Percentiles rank a stretch among this genome's conserved stretches.
Conservation (phyloP, 2,888 invertebrate species). For the Terebella lapidaria region DNA sequence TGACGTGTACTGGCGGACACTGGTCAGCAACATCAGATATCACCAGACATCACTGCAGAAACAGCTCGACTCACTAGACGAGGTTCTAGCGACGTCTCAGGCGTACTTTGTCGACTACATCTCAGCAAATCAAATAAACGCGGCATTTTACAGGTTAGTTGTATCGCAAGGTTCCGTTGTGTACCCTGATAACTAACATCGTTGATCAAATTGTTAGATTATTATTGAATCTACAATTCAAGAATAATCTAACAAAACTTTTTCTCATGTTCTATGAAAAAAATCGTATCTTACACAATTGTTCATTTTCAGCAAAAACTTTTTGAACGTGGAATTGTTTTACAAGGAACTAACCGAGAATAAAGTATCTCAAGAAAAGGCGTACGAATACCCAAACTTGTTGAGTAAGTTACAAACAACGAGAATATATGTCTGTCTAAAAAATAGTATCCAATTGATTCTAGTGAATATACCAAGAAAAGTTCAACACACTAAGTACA, state of each 20-base stretch:
- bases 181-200: too few species aligned
- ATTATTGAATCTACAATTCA: too few species aligned
- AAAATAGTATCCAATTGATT: too few species aligned
- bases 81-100: background rate
- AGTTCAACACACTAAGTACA: too few species aligned
- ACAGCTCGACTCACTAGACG: background rate
- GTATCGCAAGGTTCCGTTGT: too few species aligned
- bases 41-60: background rate
- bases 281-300: too few species aligned
- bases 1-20: background rate
- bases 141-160: background rate
- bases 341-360: conserved; percentile 22
- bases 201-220: too few species aligned
- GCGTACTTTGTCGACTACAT: background rate
- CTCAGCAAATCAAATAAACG: background rate
- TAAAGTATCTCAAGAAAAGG: conserved; percentile 17
- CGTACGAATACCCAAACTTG: conserved; percentile 12
- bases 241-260: too few species aligned
- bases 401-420: conserved; percentile 21
- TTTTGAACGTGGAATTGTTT: conserved; percentile 17
- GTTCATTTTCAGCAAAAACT: conserved; percentile 17
- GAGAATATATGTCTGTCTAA: too few species aligned
- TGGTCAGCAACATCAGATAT: background rate
- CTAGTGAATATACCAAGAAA: too few species aligned
- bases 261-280: too few species aligned